A percentile compares a stretch with the other conserved stretches of the same genome.
phyloP scores from a whole-genome alignment of 2,888 invertebrate species.

The Aphodius sticticus region DNA sequence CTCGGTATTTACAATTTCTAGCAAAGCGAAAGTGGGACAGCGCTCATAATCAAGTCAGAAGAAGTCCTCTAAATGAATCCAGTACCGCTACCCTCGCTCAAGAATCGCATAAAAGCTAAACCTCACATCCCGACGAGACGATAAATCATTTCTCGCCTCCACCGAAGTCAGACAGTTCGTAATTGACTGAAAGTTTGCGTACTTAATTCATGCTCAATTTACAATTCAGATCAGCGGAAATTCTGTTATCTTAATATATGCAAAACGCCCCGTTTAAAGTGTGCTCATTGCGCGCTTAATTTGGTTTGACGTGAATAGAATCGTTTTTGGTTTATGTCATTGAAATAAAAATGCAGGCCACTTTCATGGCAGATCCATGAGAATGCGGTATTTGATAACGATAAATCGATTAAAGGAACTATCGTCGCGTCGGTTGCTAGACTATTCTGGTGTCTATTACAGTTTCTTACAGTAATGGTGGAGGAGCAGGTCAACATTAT shows the following conservation, averaged over 20 bases:
- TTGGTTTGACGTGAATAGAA: neutral
- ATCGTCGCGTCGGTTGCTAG: no score
- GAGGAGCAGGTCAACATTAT: no score
- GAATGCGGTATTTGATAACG: no score
- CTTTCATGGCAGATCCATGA: no score
- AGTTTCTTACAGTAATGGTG: no score
- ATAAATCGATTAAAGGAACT: no score
- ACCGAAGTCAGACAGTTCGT: neutral
- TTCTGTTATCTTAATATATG: neutral
- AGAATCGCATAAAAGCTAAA: neutral
- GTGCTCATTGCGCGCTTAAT: neutral
- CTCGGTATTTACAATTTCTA: neutral
- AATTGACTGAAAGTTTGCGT: neutral
- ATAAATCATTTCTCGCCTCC: neutral
- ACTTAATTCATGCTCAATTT: neutral
- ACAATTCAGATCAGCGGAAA: neutral
- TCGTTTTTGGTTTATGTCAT: neutral
- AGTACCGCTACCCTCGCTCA: neutral
- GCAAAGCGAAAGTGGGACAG: neutral
- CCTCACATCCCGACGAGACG: neutral
- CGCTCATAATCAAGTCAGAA: neutral
- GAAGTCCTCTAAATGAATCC: neutral
- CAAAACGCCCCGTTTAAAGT: neutral
- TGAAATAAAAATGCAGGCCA: neutral
- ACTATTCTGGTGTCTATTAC: no score